Evolutionary conservation across 1,140 invertebrate species (phyloP), one percentile per base, ranked within the genome.

Genomic region (Cyclina sinensis): DNA sequence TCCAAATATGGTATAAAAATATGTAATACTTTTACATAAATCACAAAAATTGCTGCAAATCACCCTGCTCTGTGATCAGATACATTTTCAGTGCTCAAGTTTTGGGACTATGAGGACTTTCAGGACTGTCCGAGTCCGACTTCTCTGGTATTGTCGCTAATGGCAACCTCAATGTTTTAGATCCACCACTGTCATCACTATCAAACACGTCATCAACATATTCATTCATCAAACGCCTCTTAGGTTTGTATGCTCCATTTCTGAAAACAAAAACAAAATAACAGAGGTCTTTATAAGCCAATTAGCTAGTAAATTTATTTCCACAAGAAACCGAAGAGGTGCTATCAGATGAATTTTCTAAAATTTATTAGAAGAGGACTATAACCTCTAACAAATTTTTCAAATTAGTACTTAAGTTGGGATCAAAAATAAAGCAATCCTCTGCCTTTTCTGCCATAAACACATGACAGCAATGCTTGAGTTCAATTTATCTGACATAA

Each of bases 151-250:
- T 83, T 7, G 86, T 80, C 18, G 70, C 70, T 7, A 86, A 73
- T 0, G 78, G 86, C 24, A 80, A 30, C 16, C 85, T 21, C 7
- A 88, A 32, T 4, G 78, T 74, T 37, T 70, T 39, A 16, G 78
- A 82, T n/a, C 79, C 86, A 43, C 30, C 79, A 62, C 86, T 88
- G 70, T 88, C 86, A 59, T 88, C 86, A 35, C 79, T 82, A 27
- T 88, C 86, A 59, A 88, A 88, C 27, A 88, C 86, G 27, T 88
- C 86, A 74, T 88, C 86, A n/a, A 82, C 86, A 76, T 46, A 82
- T 30, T 88, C 86, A 54, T 81, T 81, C 70, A 88, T 54, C 18
- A 88, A 32, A 14, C 86, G 9, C 37, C 86, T 54, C 79, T 88
- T 88, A 46, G 86, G 86, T 74, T 35, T 74, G 27, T 88, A 88